Conservation (phyloP, 2,113 vertebrate species). For the Lontra canadensis region DNA sequence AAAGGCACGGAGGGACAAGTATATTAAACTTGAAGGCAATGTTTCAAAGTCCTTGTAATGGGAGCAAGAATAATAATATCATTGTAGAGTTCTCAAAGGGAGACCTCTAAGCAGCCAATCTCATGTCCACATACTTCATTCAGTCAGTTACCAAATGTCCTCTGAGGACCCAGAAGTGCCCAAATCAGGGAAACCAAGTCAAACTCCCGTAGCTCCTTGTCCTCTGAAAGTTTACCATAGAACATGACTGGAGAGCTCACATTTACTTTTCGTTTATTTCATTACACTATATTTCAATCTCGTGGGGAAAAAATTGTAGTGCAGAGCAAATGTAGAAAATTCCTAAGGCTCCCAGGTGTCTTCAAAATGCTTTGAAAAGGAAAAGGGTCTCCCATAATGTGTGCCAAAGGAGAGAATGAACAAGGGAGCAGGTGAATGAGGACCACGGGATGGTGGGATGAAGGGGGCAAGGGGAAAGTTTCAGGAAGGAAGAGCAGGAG, state of each 20-base stretch:
- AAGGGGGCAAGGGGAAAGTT: background rate
- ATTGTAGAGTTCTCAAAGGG: background rate
- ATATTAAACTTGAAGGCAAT: constrained; percentile 20
- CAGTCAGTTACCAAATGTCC: background rate
- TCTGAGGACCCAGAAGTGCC: background rate
- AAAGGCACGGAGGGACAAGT: background rate
- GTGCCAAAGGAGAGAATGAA: background rate
- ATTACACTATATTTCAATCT: background rate
- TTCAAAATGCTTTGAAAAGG: background rate
- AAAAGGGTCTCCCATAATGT: background rate
- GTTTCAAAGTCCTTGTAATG: background rate
- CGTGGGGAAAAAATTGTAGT: background rate
- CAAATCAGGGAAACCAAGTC: background rate
- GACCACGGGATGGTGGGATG: background rate
- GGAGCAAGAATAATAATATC: background rate
- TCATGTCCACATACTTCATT: background rate
- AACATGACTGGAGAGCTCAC: background rate
- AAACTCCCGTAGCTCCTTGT: background rate
- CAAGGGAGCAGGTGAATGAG: no score
- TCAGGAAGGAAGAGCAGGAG: background rate
- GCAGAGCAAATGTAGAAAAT: background rate
- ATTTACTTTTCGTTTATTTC: background rate
- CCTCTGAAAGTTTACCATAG: background rate
- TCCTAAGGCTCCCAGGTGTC: background rate
- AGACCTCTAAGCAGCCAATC: background rate